Evolutionary conservation across 2,888 invertebrate species (phyloP), one percentile per base, ranked within the genome.

Genomic region (Fabriciana adippe): DNA sequence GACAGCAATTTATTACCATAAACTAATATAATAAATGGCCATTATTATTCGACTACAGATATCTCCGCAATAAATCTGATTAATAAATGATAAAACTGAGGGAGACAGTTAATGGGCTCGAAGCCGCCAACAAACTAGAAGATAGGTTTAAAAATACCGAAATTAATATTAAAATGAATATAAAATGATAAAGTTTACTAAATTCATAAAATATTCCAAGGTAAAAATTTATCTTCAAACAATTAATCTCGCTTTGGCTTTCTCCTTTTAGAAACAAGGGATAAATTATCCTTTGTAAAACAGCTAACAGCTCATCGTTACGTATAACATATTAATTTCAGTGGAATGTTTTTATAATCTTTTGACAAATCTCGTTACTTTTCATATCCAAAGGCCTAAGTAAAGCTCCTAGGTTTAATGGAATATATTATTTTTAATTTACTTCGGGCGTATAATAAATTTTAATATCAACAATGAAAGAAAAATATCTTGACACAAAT

Each of bases 11-110:
- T 50, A 60, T 31, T 50, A 16, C 21, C 47, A 16, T 60, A 60
- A 41, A 57, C 15, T 21, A 21, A 45, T 21, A 47, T 21, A 21
- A 47, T 15, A 3, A 57, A 3, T 57, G 15, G 15, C 21, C 47
- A 21, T 56, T 56, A 56, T 47, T 21, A 47, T 59, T 65, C 53
- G 26, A 65, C 41, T 53, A 53, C 41, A 53, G 45, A 53, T 31
- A 57, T 45, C 21, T 51, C 14, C 4, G 16, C 21, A 14, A 65
- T 65, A 47, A 65, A 65, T 57, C 26, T 47, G 26, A 57, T 57
- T 57, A 21, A 57, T 57, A 26, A 67, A 59, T 67, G 57, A 31
- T 55, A 35, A 50, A 64, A 59, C 57, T 59, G 64, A 54, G 26
- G 53, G 35, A 59, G 48, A 64, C 54, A 55, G 21, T 59, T 59